Evolutionary conservation across 2,888 invertebrate genomes (phyloP), one percentile per base, ranked within the genome.

Genomic region (Acleris laterana): DNA sequence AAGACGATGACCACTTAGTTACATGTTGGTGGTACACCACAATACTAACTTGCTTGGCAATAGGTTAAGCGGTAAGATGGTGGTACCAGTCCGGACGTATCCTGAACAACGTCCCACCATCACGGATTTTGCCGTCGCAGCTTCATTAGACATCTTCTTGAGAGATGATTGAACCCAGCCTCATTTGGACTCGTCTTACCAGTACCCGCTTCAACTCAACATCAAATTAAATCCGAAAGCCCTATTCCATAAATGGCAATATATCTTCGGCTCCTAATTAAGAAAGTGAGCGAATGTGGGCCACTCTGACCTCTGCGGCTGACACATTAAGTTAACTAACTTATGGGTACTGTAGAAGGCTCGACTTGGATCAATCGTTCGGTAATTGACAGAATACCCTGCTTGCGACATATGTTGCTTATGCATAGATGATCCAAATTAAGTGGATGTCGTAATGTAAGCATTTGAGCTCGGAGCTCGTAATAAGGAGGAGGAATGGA

Each of bases 301-400:
- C 71, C 71, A 72, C 70, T 58, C 67, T 74, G 74, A 72, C 63
- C 63, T 55, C 62, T 42, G 60, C 66, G 64, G 70, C 72, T 71
- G 77, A 74, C 75, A 76, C 78, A 77, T 81, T 79, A 78, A 77
- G 72, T 78, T 71, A 69, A 69, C 72, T 75, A 76, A 87, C 75
- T 82, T 85, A 88, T 64, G 19, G 55, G 59, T 51, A 53, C 52
- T 11, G 25, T 58, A 52, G 44, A 59, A 32, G 32, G 16, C 20
- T 20, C 42, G 32, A 42, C 77, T 77, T 71, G 80, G 78, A 88
- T 87, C 83, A 77, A 88, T 89, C 86, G 84, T 78, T 79, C 78
- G 82, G 81, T 88, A 90, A 90, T 90, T 90, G 90, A 88, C 89
- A 88, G 85, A 79, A 80, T 80, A 82, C 78, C 72, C 66, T 69